phyloP scores from a whole-genome alignment of 2,113 vertebrate species.

The Hemibates koningsi region DNA sequence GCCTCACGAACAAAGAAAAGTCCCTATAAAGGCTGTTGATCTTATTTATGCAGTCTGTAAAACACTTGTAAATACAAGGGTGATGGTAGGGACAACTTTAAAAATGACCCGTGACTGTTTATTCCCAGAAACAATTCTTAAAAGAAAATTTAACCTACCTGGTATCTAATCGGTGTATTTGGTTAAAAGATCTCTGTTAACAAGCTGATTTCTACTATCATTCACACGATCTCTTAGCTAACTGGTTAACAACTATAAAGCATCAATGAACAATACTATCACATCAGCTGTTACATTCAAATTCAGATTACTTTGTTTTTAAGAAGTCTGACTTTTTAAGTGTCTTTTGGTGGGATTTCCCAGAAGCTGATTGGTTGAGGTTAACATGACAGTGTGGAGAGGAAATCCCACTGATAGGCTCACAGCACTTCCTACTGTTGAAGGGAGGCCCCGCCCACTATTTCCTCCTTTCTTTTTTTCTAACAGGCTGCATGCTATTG shows the following conservation, averaged over 20 bases:
- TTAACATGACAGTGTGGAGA: constrained; percentile 59
- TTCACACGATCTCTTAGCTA: not conserved
- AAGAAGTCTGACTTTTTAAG: not conserved
- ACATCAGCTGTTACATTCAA: not conserved
- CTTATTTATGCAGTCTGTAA: not conserved
- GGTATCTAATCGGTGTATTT: not conserved
- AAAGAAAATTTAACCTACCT: rapidly evolving
- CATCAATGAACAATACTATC: not conserved
- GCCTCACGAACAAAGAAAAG: rapidly evolving
- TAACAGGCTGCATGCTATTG: constrained; percentile 55
- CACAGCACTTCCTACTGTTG: constrained; percentile 14
- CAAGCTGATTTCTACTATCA: not conserved
- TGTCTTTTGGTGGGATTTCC: not conserved
- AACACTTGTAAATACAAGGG: not conserved
- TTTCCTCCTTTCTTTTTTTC: not conserved
- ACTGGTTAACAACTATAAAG: not conserved
- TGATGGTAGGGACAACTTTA: not conserved
- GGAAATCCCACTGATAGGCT: constrained; percentile 38
- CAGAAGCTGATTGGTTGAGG: not conserved
- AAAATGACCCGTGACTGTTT: not conserved
- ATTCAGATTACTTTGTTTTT: not conserved
- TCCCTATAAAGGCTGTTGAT: not conserved
- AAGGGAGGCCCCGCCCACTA: constrained; percentile 4
- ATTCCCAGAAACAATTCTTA: not conserved
- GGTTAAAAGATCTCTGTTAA: not conserved